Evolutionary conservation across 2,113 vertebrate species (phyloP).

Genomic region (Carollia perspicillata): DNA sequence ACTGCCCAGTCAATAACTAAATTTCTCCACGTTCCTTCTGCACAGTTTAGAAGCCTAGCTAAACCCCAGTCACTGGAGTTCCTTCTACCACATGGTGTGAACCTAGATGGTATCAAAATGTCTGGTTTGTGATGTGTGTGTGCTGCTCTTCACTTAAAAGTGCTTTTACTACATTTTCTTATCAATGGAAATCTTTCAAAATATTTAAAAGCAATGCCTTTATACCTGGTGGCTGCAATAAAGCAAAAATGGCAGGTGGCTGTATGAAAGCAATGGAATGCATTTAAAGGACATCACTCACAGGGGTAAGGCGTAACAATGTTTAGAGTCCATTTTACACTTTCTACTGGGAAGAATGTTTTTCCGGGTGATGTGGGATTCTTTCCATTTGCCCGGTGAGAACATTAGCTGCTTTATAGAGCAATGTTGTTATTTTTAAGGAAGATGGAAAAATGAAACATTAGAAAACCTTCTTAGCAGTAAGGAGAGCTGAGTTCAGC

Average conservation of each 20-base stretch:
- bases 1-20: not conserved
- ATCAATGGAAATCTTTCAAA: conserved; percentile 83
- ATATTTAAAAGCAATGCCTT: conserved; percentile 81
- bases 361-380: conserved; percentile 40
- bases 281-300: conserved; percentile 74
- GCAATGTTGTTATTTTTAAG: conserved; percentile 62
- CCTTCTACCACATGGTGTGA: conserved; percentile 58
- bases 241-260: conserved; percentile 81
- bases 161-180: conserved; percentile 81
- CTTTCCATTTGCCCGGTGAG: conserved; percentile 50
- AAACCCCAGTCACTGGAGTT: conserved; percentile 10
- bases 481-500: conserved; percentile 50
- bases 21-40: not conserved
- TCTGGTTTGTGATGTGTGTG: conserved; percentile 79
- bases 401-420: conserved; percentile 58
- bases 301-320: not conserved
- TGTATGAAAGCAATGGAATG: conserved; percentile 76
- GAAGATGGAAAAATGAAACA: conserved; percentile 57
- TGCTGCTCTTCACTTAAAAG: conserved; percentile 80
- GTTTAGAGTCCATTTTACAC: conserved; percentile 35
- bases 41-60: not conserved
- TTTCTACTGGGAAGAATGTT: conserved; percentile 49
- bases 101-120: conserved; percentile 79
- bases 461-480: conserved; percentile 49
- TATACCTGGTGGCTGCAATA: conserved; percentile 78